phyloP scores from a whole-genome alignment of 2,888 invertebrate genomes.

The Octodonta nipae region DNA sequence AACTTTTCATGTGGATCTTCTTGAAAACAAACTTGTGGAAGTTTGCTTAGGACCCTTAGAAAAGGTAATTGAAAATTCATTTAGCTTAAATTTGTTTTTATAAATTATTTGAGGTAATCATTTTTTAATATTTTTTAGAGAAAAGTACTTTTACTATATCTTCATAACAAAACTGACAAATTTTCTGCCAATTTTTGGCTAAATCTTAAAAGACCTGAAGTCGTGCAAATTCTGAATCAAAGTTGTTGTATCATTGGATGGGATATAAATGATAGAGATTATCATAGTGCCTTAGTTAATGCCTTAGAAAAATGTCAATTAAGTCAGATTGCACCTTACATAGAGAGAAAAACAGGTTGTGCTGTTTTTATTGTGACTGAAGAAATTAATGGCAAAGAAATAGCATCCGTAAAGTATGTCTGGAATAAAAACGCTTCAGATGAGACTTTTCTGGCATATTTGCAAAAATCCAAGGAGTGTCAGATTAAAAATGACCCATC shows the following conservation, averaged over 20 bases:
- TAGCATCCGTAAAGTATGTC: constrained; percentile 4
- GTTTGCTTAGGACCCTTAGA: too few relatives aligned
- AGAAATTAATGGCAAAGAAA: background rate
- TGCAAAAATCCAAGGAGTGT: too few relatives aligned
- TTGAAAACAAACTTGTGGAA: too few relatives aligned
- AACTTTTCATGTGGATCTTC: too few relatives aligned
- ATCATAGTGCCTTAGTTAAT: constrained; percentile 20
- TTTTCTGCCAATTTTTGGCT: constrained; percentile 22
- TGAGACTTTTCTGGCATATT: constrained; percentile 13
- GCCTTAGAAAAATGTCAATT: too few relatives aligned
- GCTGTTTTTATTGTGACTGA: constrained; percentile 1
- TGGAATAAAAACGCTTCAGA: constrained; percentile 14
- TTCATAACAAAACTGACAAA: constrained; percentile 21
- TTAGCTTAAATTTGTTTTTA: too few relatives aligned
- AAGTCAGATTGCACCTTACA: constrained; percentile 10
- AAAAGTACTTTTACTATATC: constrained; percentile 21
- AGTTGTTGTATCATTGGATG: constrained; percentile 24
- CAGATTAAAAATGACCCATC: constrained; percentile 10
- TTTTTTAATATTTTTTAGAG: too few relatives aligned
- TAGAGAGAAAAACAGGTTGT: constrained; percentile 3
- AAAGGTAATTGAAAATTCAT: too few relatives aligned
- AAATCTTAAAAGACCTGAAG: constrained; percentile 15
- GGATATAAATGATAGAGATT: constrained; percentile 20
- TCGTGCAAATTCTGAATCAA: constrained; percentile 16
- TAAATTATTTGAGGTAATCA: too few relatives aligned